phyloP scores from a whole-genome alignment of 2,797 vertebrate species.

The Betta splendens region DNA sequence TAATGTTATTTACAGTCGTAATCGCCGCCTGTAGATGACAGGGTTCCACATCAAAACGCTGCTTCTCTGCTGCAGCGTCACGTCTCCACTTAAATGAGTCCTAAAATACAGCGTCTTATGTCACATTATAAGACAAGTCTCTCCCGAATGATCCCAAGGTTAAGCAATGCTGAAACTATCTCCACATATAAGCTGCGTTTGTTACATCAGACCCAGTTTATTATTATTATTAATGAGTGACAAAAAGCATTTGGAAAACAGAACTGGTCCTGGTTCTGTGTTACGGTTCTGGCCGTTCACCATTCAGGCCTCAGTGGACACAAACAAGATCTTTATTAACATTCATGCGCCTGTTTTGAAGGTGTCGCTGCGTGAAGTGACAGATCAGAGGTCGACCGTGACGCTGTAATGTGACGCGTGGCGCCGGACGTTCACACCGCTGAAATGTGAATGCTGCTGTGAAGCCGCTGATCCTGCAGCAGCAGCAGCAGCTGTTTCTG shows the following conservation, averaged over 20 bases:
- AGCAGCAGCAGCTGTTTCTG: conserved; percentile 27
- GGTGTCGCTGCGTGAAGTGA: conserved; percentile 4
- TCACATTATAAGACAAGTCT: too few relatives aligned
- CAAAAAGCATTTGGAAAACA: not conserved
- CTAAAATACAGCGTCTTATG: not conserved
- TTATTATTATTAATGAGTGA: too few relatives aligned
- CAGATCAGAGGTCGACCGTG: conserved; percentile 66
- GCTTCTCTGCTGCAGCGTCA: conserved; percentile 9
- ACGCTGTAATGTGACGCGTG: conserved; percentile 31
- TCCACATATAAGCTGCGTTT: not conserved
- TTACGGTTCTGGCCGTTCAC: not conserved
- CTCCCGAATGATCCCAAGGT: rapidly evolving
- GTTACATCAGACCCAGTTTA: too few relatives aligned
- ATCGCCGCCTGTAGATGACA: conserved; percentile 11
- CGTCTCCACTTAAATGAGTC: conserved; percentile 7
- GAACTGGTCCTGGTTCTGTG: not conserved
- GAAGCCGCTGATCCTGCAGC: not conserved
- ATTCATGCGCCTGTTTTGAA: too few relatives aligned
- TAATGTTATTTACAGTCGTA: conserved; percentile 21
- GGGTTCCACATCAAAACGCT: not conserved
- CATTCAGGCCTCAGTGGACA: not conserved
- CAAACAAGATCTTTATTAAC: too few relatives aligned
- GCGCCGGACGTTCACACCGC: conserved; percentile 10
- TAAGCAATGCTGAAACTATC: not conserved
- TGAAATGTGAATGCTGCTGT: conserved; percentile 28